These are phyloP conservation scores for Pyralis farinalis DNA, from an alignment of 2,888 invertebrate genomes.

Conservation along the genomic window DNA sequence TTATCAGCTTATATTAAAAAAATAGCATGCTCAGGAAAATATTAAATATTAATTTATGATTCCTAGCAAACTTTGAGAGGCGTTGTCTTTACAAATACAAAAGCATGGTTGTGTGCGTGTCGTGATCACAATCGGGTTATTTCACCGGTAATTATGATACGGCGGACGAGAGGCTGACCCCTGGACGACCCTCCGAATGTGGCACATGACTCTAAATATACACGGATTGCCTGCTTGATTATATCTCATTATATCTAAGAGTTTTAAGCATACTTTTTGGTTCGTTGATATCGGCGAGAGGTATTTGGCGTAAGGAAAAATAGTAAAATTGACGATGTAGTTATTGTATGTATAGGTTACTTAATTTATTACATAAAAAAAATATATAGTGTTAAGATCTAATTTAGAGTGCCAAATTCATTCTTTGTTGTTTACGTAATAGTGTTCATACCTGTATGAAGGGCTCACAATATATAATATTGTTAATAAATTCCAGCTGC, in stretches of 20 bases:
- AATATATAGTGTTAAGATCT: too few relatives aligned
- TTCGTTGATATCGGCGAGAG: not conserved
- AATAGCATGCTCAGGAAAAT: too few relatives aligned
- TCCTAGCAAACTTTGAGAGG: constrained; percentile 35
- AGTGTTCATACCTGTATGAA: too few relatives aligned
- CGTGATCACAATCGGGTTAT: constrained; percentile 79
- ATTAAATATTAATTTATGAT: too few relatives aligned
- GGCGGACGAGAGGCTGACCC: constrained; percentile 68
- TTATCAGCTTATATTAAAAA: too few relatives aligned
- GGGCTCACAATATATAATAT: too few relatives aligned
- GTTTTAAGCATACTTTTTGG: not conserved
- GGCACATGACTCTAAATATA: constrained; percentile 56
- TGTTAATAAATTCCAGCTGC: too few relatives aligned
- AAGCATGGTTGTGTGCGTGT: constrained; percentile 62
- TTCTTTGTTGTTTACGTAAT: too few relatives aligned
- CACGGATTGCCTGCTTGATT: constrained; percentile 53
- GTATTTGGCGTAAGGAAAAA: not conserved
- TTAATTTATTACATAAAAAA: too few relatives aligned
- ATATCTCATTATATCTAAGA: constrained; percentile 47
- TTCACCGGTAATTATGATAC: constrained; percentile 79
- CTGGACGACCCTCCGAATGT: constrained; percentile 60
- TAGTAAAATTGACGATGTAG: not conserved
- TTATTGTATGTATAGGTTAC: too few relatives aligned
- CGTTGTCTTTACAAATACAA: constrained; percentile 47
- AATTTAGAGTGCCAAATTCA: too few relatives aligned